Evolutionary conservation across 2,888 invertebrate genomes (phyloP), one percentile per base, ranked within the genome.

Genomic region (Synergus gifuensis): DNA sequence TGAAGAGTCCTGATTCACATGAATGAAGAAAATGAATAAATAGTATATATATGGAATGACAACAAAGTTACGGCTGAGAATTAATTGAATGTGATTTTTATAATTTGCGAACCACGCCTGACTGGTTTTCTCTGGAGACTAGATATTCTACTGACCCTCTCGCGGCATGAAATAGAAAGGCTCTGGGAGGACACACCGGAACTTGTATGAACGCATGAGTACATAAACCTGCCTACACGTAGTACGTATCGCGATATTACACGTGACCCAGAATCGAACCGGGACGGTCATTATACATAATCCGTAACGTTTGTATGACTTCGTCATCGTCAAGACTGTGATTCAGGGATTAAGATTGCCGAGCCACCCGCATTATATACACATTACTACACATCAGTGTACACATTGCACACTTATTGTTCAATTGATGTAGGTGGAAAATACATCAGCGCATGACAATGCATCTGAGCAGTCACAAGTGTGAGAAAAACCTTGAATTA

Each of bases 261-360:
- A 73, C 69, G 69, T 73, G 73, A 73, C 73, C 73, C 54, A 73
- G 54, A 73, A 73, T 73, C 73, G 73, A 54, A 73, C 14, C 73
- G 54, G 73, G 28, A 73, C 73, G 69, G 69, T 46, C 46, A 69
- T 49, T 28, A 66, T 54, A 40, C 73, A 54, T 73, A 73, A 73
- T 73, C 73, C 54, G 73, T 73, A 73, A 54, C 73, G 9, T 73
- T 73, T 54, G 28, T 73, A 54, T 36, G 73, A 73, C 73, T 73
- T 54, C 73, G 36, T 54, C 73, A 82, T 83, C 83, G 83, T 76
- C 83, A 78, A 79, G 82, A 78, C 78, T 80, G 85, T 84, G 85
- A 87, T 86, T 87, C 86, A 79, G 79, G 83, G 85, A 86, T 88
- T 86, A 85, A 83, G 83, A 86, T 83, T 83, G 82, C 79, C 77